These are phyloP conservation scores for Cichladusa arquata DNA, from an alignment of 2,113 vertebrate species.

Conservation along the genomic window DNA sequence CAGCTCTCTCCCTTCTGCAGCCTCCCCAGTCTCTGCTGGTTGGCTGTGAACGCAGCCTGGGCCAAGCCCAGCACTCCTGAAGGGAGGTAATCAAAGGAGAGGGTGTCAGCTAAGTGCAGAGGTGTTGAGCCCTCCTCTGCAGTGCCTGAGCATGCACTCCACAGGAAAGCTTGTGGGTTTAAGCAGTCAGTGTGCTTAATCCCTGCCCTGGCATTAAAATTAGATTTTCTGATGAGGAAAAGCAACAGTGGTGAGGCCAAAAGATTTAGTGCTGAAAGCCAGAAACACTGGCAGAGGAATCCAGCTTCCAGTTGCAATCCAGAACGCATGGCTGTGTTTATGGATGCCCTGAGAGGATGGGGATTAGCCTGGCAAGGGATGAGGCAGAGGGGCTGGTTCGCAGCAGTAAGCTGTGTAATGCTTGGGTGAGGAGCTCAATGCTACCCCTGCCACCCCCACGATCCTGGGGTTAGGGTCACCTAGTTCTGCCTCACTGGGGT, in stretches of 20 bases:
- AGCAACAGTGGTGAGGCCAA: not conserved
- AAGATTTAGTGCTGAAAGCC: not conserved
- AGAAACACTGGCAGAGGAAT: not conserved
- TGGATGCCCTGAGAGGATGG: not conserved
- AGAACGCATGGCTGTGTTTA: fast-evolving
- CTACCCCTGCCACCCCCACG: not conserved
- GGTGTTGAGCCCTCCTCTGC: fast-evolving
- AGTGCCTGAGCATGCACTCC: not conserved
- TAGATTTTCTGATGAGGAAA: not conserved
- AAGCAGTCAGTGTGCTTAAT: not conserved
- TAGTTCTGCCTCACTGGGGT: not conserved
- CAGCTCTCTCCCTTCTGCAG: not conserved
- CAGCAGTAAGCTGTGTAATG: fast-evolving
- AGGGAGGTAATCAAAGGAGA: not conserved
- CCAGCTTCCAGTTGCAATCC: not conserved
- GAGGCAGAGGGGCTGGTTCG: not conserved
- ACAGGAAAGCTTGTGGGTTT: not conserved
- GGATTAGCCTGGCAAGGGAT: fast-evolving
- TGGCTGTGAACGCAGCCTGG: not conserved
- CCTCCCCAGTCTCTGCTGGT: fast-evolving
- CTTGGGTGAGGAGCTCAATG: not conserved
- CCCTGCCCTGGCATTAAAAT: not conserved
- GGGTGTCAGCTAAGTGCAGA: not conserved
- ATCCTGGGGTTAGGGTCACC: not conserved
- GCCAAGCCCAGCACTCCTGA: not conserved